Base-by-base conservation (phyloP, 64 coral and sea anemone species). In the Actinia equina region DNA sequence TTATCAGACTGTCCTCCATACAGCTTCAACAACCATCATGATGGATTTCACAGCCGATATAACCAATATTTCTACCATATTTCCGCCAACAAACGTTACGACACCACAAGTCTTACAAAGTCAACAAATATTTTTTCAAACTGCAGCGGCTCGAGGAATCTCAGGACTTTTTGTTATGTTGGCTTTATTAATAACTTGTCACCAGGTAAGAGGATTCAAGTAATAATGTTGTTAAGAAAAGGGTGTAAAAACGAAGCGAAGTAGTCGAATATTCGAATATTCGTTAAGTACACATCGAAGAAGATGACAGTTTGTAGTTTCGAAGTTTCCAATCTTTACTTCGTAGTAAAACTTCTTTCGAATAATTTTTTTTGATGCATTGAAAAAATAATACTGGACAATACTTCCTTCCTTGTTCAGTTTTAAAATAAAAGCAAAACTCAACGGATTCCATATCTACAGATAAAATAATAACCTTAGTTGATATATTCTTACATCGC, bases 51-150 rank as follows among this genome's bases (percentile, higher is more conserved):
- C 9, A 7, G 69, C 26, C 19, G 44, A 19, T 44, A 49, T 19
- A 12, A 52, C 16, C 78, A 81, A 44, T 49, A 51, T 52, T 20
- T 81, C 43, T 13, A 81, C 77, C 3, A 57, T 86, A 52, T 79
- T 56, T 80, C 85, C 65, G 83, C 71, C 84, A 79, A 77, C 77
- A 45, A 91, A 65, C 37, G 30, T 59, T 52, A 64, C 62, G 13
- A 86, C 89, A 43, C 90, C 90, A 56, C 84, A 51, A 87, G 26
- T 58, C 49, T 46, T 58, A 9, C 55, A 60, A 84, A 92, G 84
- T 88, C 89, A 93, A 69, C 44, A 70, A 78, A 96, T 96, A 56
- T 96, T 96, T 86, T 96, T 96, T 60, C 91, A 96, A 93, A 96
- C 94, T n/a, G 91, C 88, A 76, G 87, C 94, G 19, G 94, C 94